Percentiles rank a stretch among this genome's conserved stretches.
Conservation (phyloP, 2,888 invertebrate species). For the Habrosyne pyritoides region DNA sequence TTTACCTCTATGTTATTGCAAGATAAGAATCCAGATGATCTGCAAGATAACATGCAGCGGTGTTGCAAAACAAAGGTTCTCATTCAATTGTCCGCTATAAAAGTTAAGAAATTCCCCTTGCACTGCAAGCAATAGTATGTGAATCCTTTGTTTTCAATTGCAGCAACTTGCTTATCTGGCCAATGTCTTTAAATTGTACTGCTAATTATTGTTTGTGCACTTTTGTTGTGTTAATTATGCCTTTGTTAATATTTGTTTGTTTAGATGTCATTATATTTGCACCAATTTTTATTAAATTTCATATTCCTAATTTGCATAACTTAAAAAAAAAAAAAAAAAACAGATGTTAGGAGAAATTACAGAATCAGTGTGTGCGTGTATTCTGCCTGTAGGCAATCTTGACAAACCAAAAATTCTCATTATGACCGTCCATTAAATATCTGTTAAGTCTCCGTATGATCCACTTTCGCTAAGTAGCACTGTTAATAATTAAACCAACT, state of each 20-base stretch:
- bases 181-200: conserved; percentile 21
- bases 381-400: too few relatives aligned
- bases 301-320: not conserved
- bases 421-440: not conserved
- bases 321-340: too few relatives aligned
- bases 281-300: not conserved
- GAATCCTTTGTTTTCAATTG: conserved; percentile 39
- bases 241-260: not conserved
- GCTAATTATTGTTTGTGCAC: not conserved
- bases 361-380: too few relatives aligned
- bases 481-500: not conserved
- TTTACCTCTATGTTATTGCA: conserved; percentile 3
- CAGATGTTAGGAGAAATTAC: too few relatives aligned
- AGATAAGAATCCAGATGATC: conserved; percentile 17
- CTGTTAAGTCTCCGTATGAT: not conserved
- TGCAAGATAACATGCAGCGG: conserved; percentile 33
- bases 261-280: not conserved
- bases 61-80: conserved; percentile 52
- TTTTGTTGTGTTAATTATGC: not conserved
- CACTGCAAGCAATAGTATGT: conserved; percentile 35
- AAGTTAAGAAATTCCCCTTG: conserved; percentile 27
- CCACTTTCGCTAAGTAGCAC: not conserved
- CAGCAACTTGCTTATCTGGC: conserved; percentile 32
- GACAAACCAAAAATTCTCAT: too few relatives aligned
- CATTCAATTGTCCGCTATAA: conserved; percentile 45